Percentiles rank a stretch among this genome's conserved stretches.
These are phyloP conservation scores for Neoitamus cyanurus DNA, from an alignment of 2,888 invertebrate species.

Conservation along the genomic window DNA sequence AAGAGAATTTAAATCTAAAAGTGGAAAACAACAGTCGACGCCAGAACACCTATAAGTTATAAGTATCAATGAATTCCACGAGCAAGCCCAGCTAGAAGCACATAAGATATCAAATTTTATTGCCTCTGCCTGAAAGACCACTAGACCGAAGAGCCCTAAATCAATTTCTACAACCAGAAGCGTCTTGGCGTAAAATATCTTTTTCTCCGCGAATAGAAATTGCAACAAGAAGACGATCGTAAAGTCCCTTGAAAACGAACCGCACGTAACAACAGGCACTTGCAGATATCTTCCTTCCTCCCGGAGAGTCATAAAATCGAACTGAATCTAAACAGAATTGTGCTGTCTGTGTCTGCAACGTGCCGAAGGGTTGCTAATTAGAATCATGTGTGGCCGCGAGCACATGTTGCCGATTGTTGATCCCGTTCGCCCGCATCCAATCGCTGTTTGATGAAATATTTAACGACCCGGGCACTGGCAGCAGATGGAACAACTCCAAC, in stretches of 20 bases:
- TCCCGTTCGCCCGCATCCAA: not conserved
- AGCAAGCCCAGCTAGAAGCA: not conserved
- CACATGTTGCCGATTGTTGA: not conserved
- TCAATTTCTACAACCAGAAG: not conserved
- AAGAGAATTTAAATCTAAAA: not conserved
- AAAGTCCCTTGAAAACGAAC: not conserved
- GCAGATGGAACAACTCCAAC: not conserved
- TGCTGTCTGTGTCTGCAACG: not conserved
- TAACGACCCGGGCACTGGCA: not conserved
- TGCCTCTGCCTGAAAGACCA: not conserved
- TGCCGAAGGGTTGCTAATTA: not conserved
- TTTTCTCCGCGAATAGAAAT: not conserved
- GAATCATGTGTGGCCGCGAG: not conserved
- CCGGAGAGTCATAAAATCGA: not conserved
- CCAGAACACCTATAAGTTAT: not conserved
- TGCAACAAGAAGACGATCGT: not conserved
- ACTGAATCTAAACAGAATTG: not conserved
- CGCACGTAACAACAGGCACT: not conserved
- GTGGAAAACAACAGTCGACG: not conserved
- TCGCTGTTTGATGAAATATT: not conserved
- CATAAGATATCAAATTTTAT: not conserved
- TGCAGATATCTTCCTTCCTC: not conserved
- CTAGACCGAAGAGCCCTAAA: not conserved
- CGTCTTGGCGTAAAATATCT: not conserved
- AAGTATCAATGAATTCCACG: not conserved